Evolutionary conservation across 2,888 invertebrate genomes (phyloP).

Genomic region (Orthosia gracilis): DNA sequence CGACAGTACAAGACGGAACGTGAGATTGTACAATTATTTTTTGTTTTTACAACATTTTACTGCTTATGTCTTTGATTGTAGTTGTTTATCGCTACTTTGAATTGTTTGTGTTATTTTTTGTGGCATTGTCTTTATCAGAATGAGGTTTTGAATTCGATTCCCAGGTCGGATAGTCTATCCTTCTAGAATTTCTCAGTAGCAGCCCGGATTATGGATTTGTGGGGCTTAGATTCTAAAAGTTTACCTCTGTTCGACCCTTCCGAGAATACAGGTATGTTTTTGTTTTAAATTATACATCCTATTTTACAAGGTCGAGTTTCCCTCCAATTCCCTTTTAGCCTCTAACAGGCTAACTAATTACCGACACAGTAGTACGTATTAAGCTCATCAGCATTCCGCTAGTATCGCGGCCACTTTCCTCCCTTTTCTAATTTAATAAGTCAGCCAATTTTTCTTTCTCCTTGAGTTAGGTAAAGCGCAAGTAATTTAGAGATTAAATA

Average conservation of each 20-base stretch:
- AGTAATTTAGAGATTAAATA: constrained; percentile 22
- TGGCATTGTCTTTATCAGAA: not conserved
- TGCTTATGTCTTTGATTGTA: constrained; percentile 13
- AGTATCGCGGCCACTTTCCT: constrained; percentile 1
- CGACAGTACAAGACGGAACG: constrained; percentile 20
- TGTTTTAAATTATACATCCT: too few species aligned
- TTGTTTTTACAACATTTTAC: constrained; percentile 8
- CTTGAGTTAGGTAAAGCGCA: constrained; percentile 21
- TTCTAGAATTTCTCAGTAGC: too few species aligned
- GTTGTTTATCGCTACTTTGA: not conserved
- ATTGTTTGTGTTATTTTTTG: not conserved
- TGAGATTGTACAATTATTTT: constrained; percentile 20
- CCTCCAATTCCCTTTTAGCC: not conserved
- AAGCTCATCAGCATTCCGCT: constrained; percentile 44
- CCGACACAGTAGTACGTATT: not conserved
- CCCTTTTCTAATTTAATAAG: constrained; percentile 27
- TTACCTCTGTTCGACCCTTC: too few species aligned
- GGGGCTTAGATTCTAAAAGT: too few species aligned
- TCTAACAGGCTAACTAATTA: constrained; percentile 14
- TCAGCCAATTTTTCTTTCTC: constrained; percentile 29
- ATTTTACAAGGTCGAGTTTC: not conserved
- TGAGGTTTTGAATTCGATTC: too few species aligned
- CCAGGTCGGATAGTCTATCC: too few species aligned
- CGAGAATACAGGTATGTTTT: too few species aligned
- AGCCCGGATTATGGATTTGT: too few species aligned